A percentile compares a stretch with the other conserved stretches of the same genome.
These are phyloP conservation scores for Rhynchomys soricoides DNA, from an alignment of 2,113 vertebrate species.

Conservation along the genomic window DNA sequence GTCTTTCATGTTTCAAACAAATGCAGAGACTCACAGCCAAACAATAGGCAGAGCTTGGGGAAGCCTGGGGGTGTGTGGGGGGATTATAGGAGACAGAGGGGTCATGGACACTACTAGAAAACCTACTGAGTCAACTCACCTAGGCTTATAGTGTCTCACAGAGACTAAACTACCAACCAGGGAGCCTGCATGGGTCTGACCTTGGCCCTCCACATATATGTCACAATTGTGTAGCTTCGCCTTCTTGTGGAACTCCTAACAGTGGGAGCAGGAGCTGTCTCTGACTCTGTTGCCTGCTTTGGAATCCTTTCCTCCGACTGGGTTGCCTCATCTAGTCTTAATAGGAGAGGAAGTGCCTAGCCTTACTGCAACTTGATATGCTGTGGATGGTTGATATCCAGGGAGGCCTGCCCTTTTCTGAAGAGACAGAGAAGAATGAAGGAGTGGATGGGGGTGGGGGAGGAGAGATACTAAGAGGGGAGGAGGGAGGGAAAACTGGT, in stretches of 20 bases:
- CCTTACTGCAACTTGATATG: not conserved
- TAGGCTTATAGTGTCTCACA: not conserved
- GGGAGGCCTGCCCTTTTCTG: not conserved
- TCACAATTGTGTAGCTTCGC: not conserved
- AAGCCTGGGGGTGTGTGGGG: not conserved
- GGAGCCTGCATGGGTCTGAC: not conserved
- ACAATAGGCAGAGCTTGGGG: not conserved
- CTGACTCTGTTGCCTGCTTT: not conserved
- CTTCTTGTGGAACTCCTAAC: not conserved
- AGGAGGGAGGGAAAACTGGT: not conserved
- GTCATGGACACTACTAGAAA: not conserved
- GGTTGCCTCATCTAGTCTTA: not conserved
- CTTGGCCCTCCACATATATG: not conserved
- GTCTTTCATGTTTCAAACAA: slow-evolving; percentile 18
- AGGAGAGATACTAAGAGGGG: not conserved
- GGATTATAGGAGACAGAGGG: not conserved
- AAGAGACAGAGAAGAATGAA: not conserved
- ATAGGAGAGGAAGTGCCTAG: not conserved
- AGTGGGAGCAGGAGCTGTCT: not conserved
- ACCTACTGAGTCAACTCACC: not conserved
- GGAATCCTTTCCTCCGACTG: not conserved
- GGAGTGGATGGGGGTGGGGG: not conserved
- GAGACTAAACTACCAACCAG: not conserved
- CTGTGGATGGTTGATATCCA: not conserved
- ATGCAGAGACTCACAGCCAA: not conserved